A percentile compares a stretch with the other conserved stretches of the same genome.
phyloP scores from a whole-genome alignment of 2,888 invertebrate genomes.

The Apoda limacodes region DNA sequence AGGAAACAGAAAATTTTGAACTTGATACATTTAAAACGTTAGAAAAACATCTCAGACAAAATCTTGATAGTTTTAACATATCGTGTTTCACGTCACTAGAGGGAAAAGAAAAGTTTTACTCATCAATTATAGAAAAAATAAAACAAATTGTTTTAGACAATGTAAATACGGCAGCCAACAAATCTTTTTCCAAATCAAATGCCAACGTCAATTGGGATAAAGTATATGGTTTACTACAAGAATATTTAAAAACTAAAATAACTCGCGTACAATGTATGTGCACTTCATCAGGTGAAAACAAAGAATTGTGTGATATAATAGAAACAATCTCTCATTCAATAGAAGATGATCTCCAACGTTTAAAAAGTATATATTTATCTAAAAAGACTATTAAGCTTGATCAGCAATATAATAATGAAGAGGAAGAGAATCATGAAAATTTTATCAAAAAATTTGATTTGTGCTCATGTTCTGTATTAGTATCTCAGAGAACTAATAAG shows the following conservation, averaged over 20 bases:
- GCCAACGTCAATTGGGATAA: too few species aligned
- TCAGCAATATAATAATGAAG: too few species aligned
- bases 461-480: too few species aligned
- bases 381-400: too few species aligned
- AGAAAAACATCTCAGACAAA: conserved; percentile 43
- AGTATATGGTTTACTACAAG: conserved; percentile 48
- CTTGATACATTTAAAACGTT: conserved; percentile 47
- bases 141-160: conserved; percentile 29
- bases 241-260: conserved; percentile 56
- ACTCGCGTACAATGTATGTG: conserved; percentile 44
- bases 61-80: conserved; percentile 36
- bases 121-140: conserved; percentile 36
- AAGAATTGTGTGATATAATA: conserved; percentile 35
- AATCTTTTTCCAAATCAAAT: too few species aligned
- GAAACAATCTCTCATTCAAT: conserved; percentile 44
- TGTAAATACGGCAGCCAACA: conserved; percentile 33
- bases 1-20: conserved; percentile 42
- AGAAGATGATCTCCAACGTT: conserved; percentile 47
- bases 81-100: conserved; percentile 29
- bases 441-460: too few species aligned
- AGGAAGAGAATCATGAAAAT: too few species aligned
- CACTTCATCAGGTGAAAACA: conserved; percentile 24
- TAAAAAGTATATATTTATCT: conserved; percentile 37
- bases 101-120: too few species aligned
- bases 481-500: too few species aligned